phyloP scores from a whole-genome alignment of 2,797 vertebrate species.

The Alectoris magna region DNA sequence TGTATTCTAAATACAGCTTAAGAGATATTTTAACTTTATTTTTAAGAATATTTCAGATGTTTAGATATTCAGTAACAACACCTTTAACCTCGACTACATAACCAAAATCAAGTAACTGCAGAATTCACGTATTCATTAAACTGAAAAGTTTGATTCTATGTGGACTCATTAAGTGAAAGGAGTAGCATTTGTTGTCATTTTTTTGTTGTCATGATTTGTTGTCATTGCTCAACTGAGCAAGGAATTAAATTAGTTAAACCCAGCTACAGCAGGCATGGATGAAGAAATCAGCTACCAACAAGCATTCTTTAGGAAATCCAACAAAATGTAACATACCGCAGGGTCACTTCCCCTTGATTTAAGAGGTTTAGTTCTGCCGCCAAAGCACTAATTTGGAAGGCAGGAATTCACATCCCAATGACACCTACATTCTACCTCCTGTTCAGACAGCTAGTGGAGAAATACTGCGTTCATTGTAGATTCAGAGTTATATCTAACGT shows the following conservation, averaged over 20 bases:
- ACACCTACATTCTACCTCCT: background rate
- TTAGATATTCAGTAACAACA: background rate
- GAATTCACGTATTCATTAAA: background rate
- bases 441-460: background rate
- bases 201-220: background rate
- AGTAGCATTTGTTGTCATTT: background rate
- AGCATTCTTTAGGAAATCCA: background rate
- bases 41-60: background rate
- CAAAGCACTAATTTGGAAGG: background rate
- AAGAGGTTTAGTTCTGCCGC: background rate
- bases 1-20: background rate
- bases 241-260: background rate
- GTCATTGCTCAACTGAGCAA: background rate
- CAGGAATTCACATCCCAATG: background rate
- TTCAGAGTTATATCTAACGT: background rate
- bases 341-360: background rate
- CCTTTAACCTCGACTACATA: background rate
- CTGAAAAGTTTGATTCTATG: background rate
- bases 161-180: background rate
- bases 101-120: background rate
- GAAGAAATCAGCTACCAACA: background rate
- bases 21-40: background rate
- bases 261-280: background rate
- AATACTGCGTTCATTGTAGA: background rate
- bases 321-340: background rate